Evolutionary conservation across 2,888 invertebrate genomes (phyloP).

Genomic region (Pimpla rufipes): DNA sequence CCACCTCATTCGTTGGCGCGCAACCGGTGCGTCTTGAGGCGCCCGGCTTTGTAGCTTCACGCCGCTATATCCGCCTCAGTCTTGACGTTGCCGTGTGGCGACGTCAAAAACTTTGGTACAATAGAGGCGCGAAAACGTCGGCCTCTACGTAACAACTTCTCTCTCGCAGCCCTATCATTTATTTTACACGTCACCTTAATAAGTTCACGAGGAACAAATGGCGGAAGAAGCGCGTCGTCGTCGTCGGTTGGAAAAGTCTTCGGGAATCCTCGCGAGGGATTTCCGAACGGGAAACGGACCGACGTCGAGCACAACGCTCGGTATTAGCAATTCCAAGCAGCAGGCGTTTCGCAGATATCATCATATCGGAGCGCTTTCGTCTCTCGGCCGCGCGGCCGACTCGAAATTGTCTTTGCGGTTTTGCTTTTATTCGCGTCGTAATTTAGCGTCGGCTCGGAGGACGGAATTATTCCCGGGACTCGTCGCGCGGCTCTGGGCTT

Average conservation of each 20-base stretch:
- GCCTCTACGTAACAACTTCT: conserved; percentile 19
- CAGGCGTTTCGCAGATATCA: conserved; percentile 28
- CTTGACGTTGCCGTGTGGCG: conserved; percentile 37
- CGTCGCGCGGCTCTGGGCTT: neutral
- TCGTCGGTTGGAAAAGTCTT: neutral
- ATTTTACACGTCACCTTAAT: neutral
- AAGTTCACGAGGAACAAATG: neutral
- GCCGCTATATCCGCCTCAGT: neutral
- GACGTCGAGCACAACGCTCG: conserved; percentile 22
- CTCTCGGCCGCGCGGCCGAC: neutral
- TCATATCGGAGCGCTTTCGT: conserved; percentile 35
- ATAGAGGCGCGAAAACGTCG: conserved; percentile 62
- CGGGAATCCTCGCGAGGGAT: conserved; percentile 22
- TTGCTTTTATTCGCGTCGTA: conserved; percentile 36
- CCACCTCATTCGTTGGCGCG: conserved; percentile 41
- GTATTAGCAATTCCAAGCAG: conserved; percentile 64
- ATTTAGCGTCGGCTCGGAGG: neutral
- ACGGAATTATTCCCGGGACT: neutral
- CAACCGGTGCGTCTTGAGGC: conserved; percentile 30
- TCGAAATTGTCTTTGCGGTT: conserved; percentile 19
- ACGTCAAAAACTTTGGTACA: conserved; percentile 73
- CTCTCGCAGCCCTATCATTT: neutral
- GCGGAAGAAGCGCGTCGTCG: neutral
- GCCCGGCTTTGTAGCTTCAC: neutral
- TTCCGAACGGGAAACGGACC: neutral